Evolutionary conservation across 2,888 invertebrate species (phyloP).

Genomic region (Cacoxenus indagator): DNA sequence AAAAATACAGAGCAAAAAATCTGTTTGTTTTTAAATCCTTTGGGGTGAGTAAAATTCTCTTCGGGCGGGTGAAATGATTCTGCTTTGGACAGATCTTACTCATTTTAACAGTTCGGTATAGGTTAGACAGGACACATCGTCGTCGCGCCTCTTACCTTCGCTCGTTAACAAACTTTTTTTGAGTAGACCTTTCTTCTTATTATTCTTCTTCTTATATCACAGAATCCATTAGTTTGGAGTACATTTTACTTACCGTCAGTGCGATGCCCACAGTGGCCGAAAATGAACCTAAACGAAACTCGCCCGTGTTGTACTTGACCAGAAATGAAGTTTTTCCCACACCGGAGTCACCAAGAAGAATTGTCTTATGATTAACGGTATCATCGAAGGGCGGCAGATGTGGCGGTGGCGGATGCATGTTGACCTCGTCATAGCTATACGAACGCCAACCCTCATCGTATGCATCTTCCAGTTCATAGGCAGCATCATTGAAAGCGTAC

Average conservation of each 20-base stretch:
- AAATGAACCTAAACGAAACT: constrained; percentile 91
- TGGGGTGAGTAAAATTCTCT: no score
- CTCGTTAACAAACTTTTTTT: no score
- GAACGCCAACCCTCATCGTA: constrained; percentile 69
- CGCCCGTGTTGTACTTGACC: constrained; percentile 94
- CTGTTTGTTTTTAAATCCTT: no score
- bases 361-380: constrained; percentile 83
- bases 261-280: constrained; percentile 96
- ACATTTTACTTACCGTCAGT: constrained; percentile 88
- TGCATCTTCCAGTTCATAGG: constrained; percentile 55
- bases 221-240: neutral
- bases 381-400: constrained; percentile 70
- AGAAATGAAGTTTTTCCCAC: constrained; percentile 94
- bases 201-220: neutral
- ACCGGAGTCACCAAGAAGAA: constrained; percentile 93
- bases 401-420: constrained; percentile 52
- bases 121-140: no score
- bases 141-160: no score
- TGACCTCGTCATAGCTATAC: constrained; percentile 69
- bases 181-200: neutral
- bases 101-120: no score
- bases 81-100: no score
- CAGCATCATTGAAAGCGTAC: constrained; percentile 68
- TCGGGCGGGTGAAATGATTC: no score
- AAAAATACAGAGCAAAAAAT: no score